Evolutionary conservation across 1,140 invertebrate genomes (phyloP).

Genomic region (Papilio helenus): DNA sequence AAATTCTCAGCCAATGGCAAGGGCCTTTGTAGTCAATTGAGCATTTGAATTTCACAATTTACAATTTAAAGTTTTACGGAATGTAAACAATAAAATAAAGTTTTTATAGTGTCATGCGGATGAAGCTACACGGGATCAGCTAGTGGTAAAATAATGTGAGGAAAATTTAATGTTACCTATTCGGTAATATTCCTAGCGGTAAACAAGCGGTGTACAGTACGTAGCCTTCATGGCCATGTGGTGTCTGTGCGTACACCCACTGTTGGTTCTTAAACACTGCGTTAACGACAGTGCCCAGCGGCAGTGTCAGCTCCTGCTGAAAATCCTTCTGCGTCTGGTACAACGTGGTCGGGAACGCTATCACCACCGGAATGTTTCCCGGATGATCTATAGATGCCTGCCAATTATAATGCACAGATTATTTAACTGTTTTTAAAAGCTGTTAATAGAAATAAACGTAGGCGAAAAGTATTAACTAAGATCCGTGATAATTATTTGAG

Average conservation of each 20-base stretch:
- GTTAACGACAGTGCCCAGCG: conserved; percentile 92
- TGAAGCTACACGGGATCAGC: too few species aligned
- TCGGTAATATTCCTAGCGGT: conserved; percentile 87
- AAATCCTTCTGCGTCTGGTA: conserved; percentile 89
- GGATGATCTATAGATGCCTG: conserved; percentile 88
- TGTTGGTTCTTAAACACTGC: conserved; percentile 92
- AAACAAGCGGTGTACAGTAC: conserved; percentile 89
- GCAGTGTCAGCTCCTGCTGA: conserved; percentile 88
- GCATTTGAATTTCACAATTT: too few species aligned
- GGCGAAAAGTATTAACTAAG: too few species aligned
- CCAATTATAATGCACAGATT: conserved; percentile 48
- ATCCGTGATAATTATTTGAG: too few species aligned
- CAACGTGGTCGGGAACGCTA: conserved; percentile 88
- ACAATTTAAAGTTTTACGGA: too few species aligned
- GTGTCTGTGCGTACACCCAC: conserved; percentile 93
- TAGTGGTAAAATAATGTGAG: too few species aligned
- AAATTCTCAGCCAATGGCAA: too few species aligned
- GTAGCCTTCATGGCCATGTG: conserved; percentile 90
- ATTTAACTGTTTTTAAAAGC: not conserved
- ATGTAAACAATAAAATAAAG: too few species aligned
- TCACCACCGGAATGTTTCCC: conserved; percentile 91
- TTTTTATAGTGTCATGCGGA: too few species aligned
- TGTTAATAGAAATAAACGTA: too few species aligned
- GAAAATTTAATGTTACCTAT: conserved; percentile 52
- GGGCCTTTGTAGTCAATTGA: too few species aligned